Conservation (phyloP, 2,888 invertebrate species). For the Drosophila robusta region DNA sequence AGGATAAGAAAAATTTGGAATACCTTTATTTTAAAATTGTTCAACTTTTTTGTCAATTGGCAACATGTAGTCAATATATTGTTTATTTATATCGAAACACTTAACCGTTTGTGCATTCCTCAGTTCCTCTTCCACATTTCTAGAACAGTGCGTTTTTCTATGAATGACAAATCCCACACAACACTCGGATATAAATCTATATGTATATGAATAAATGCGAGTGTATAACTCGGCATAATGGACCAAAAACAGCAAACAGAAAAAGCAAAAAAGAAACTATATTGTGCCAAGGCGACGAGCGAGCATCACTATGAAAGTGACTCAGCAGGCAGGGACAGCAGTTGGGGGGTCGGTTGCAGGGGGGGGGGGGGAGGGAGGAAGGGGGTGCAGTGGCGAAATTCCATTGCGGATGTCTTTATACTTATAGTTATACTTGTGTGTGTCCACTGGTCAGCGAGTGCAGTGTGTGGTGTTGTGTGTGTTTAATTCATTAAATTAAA, state of each 20-base stretch:
- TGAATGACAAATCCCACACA: slow-evolving; percentile 55
- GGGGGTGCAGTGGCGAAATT: slow-evolving; percentile 16
- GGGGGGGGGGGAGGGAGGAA: neutral
- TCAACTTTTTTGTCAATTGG: no score
- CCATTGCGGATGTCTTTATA: slow-evolving; percentile 54
- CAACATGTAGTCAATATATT: no score
- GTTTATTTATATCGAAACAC: no score
- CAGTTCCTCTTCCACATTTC: slow-evolving; percentile 20
- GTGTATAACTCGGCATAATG: slow-evolving; percentile 60
- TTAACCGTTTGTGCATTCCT: slow-evolving; percentile 11
- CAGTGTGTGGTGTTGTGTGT: slow-evolving; percentile 26
- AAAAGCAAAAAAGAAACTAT: slow-evolving; percentile 35
- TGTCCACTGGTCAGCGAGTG: slow-evolving; percentile 28
- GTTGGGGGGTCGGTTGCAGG: neutral
- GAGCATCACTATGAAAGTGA: slow-evolving; percentile 38
- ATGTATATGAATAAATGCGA: slow-evolving; percentile 16
- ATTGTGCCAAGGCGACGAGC: slow-evolving; percentile 70
- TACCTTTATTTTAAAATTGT: no score
- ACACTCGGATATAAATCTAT: slow-evolving; percentile 1
- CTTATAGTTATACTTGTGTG: slow-evolving; percentile 4
- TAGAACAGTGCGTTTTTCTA: slow-evolving; percentile 19
- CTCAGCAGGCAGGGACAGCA: slow-evolving; percentile 35
- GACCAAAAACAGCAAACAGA: slow-evolving; percentile 21
- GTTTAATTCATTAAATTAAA: slow-evolving; percentile 79
- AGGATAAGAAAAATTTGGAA: no score